Evolutionary conservation across 2,113 vertebrate species (phyloP), one percentile per base, ranked within the genome.

Genomic region (Chaetops frenatus): DNA sequence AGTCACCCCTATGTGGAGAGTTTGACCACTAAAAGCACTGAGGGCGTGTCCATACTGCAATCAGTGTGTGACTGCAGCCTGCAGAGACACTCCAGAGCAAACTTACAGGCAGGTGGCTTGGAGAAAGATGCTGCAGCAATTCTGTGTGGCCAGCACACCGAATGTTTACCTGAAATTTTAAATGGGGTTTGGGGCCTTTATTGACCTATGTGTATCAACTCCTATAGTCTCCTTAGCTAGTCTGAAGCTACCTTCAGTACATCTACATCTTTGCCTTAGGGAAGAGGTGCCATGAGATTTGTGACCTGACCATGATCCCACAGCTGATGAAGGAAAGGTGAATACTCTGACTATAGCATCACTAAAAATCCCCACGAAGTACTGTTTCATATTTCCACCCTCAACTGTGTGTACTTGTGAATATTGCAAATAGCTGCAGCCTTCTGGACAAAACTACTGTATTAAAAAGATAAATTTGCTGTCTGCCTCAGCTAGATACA

Each of bases 111-210:
- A 67, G 53, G 40, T 22, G 38, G n/a, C 64, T 54, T 47, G 61
- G 51, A 76, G 38, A 58, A 71, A 56, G 42, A n/a, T 45, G 6
- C 44, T 88, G 58, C 25, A 54, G 72, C 48, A 83, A 31, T 17
- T 69, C 0, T 0, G 17, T 29, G 7, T 84, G 50, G 42, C 27
- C 42, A 57, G 40, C 17, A 78, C 64, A 89, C 6, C 2, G 2
- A 50, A 78, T 24, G 7, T 74, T 85, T 71, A 54, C 38, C 27
- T 27, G 21, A 23, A 45, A 42, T 45, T 47, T 73, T 24, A 36
- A 74, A 74, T 4, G 15, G 35, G 14, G 21, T 93, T 78, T 73
- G 70, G 25, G 61, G 31, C n/a, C 60, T 62, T 58, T 50, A 22
- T 6, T 70, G 69, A 57, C 31, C 50, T 50, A 14, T 6, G 10